Base-by-base conservation (phyloP, 2,113 vertebrate genomes). In the Eretmochelys imbricata region DNA sequence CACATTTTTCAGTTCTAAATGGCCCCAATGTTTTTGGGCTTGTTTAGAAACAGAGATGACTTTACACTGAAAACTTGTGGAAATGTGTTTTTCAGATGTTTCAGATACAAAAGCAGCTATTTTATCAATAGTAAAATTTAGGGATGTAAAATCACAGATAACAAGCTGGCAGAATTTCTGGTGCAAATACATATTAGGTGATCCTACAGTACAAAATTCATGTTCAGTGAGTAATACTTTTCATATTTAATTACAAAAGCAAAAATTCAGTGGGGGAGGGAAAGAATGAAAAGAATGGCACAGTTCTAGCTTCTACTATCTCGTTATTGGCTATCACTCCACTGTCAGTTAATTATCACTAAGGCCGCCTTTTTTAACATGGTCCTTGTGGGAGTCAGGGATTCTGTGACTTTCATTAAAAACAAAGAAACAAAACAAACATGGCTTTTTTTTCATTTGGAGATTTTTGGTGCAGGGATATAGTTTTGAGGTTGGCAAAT, bases 321-420 rank as follows among this genome's bases (percentile, higher is more conserved):
- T 95, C 90, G 84, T 59, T 89, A 80, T 62, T 87, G 86, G 54
- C 81, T 92, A 97, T 97, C 96, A 95, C 93, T 97, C 96, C 96
- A 96, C 69, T 97, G 97, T 96, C 96, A 91, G 95, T 97, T 97
- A 97, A 98, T 98, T 97, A 97, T 97, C 96, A 96, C 90, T 96
- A 96, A 96, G 91, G 90, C 2, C 91, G 91, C 84, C 95, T 85
- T 85, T 85, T 80, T 93, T 84, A 97, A 95, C 80, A 91, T 82
- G 79, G 17, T 10, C 72, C 96, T 91, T 90, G 49, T 97, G 95
- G 92, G 95, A 97, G n/a, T 16, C 92, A 69, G 55, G 38, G 84
- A 75, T 91, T 75, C 91, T 94, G 50, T 88, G 94, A 92, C 83
- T 20, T 92, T 94, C 1, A 0, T 92, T 95, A 81, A 27, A 49